phyloP scores from a whole-genome alignment of 92 coral and sea anemone species.

The Porites rus region DNA sequence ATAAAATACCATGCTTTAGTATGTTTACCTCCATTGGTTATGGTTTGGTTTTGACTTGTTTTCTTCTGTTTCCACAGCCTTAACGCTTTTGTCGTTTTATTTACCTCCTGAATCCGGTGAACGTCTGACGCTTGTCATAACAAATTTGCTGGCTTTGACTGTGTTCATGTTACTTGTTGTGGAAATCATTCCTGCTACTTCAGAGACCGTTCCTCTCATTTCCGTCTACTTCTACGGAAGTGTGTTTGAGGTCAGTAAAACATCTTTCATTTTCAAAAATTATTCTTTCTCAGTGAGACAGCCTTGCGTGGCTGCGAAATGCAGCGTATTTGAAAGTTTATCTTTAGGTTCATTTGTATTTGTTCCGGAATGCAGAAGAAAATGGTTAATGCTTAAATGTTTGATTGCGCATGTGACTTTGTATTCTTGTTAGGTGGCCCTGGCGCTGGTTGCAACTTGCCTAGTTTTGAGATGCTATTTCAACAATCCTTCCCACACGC shows the following conservation, averaged over 20 bases:
- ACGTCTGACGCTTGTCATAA: conserved; percentile 90
- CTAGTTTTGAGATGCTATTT: conserved; percentile 82
- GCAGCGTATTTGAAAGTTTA: too few species aligned
- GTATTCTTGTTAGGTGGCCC: conserved; percentile 67
- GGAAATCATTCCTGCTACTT: conserved; percentile 85
- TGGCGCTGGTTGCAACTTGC: conserved; percentile 89
- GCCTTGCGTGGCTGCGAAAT: not conserved
- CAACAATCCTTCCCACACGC: conserved; percentile 85
- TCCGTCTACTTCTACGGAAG: conserved; percentile 79
- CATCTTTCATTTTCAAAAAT: too few species aligned
- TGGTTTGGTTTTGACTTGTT: not conserved
- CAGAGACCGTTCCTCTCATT: conserved; percentile 86
- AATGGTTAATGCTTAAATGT: too few species aligned
- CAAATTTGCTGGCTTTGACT: conserved; percentile 87
- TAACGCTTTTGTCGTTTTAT: conserved; percentile 79
- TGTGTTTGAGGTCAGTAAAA: conserved; percentile 78
- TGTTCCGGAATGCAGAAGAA: too few species aligned
- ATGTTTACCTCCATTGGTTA: not conserved
- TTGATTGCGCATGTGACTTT: conserved; percentile 46
- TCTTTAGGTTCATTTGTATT: too few species aligned
- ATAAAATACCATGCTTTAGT: too few species aligned
- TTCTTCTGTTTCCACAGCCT: conserved; percentile 40
- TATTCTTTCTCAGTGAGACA: not conserved
- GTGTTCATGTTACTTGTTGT: conserved; percentile 88
- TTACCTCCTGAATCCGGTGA: conserved; percentile 96